Evolutionary conservation across 2,797 vertebrate genomes (phyloP).

Genomic region (Scolopax bukidnonensis): DNA sequence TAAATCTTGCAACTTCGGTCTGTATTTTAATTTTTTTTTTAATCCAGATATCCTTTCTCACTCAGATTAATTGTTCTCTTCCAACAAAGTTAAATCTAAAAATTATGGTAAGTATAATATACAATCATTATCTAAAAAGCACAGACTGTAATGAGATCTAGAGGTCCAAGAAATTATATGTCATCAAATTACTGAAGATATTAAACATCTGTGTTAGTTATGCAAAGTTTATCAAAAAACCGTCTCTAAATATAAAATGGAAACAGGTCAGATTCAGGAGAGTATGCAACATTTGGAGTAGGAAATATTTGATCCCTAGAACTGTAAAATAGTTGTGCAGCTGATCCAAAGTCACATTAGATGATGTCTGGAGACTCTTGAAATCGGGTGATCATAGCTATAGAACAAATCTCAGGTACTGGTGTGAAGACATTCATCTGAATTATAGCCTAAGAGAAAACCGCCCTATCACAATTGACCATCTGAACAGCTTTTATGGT

Average conservation of each 20-base stretch:
- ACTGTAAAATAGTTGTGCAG: background rate
- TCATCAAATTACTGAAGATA: background rate
- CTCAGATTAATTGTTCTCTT: constrained; percentile 12
- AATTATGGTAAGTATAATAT: background rate
- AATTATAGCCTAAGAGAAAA: background rate
- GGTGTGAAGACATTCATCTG: background rate
- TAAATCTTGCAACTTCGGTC: background rate
- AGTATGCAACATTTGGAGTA: background rate
- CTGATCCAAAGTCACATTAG: background rate
- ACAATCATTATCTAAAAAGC: background rate
- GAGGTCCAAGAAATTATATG: background rate
- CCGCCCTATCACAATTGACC: background rate
- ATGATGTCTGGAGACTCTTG: background rate
- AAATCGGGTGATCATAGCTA: background rate
- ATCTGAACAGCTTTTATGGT: background rate
- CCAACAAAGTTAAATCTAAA: background rate
- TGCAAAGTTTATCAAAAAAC: background rate
- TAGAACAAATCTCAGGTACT: background rate
- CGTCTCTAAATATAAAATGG: background rate
- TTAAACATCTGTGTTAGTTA: constrained; percentile 37
- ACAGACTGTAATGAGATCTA: background rate
- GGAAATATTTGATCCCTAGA: background rate
- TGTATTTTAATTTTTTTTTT: background rate
- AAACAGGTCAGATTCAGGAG: background rate
- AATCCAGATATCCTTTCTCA: background rate